These are phyloP conservation scores for Zoroaster sp. DNA, from an alignment of 53 echinoderm and acorn worm genomes.

Conservation along the genomic window DNA sequence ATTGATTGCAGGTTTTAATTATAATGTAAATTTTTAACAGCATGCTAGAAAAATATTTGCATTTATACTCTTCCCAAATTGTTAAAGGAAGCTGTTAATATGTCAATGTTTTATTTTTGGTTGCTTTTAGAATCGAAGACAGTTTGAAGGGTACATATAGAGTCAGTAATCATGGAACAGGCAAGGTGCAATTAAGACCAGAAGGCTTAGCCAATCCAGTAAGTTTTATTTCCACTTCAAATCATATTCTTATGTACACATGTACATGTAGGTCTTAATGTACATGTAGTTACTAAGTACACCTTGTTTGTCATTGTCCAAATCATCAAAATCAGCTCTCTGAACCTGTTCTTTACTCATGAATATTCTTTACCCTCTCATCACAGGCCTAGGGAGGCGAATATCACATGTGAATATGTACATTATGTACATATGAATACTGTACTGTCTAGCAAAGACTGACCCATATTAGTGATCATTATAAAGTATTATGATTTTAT, in stretches of 20 bases:
- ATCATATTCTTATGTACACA: no score
- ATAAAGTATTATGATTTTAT: neutral
- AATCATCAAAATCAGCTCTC: no score
- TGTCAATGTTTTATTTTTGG: no score
- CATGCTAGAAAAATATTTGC: neutral
- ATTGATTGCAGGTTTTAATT: no score
- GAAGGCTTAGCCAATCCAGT: slow-evolving; percentile 66
- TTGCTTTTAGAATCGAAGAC: neutral
- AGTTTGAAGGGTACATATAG: slow-evolving; percentile 39
- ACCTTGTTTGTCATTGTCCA: no score
- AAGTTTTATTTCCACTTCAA: slow-evolving; percentile 4
- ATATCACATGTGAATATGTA: neutral
- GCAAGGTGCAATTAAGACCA: slow-evolving; percentile 85
- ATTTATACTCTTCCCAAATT: no score
- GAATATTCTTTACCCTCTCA: no score
- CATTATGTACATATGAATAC: no score
- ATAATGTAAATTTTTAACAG: no score
- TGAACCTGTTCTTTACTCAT: no score
- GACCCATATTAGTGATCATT: neutral
- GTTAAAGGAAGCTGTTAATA: no score
- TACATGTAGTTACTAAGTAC: neutral
- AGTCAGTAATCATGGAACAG: slow-evolving; percentile 88
- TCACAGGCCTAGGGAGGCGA: neutral
- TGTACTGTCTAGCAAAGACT: no score
- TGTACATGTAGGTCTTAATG: neutral